A percentile compares a stretch with the other conserved stretches of the same genome.
Conservation (phyloP, 2,888 invertebrate species). For the Pollenia griseotomentosa region DNA sequence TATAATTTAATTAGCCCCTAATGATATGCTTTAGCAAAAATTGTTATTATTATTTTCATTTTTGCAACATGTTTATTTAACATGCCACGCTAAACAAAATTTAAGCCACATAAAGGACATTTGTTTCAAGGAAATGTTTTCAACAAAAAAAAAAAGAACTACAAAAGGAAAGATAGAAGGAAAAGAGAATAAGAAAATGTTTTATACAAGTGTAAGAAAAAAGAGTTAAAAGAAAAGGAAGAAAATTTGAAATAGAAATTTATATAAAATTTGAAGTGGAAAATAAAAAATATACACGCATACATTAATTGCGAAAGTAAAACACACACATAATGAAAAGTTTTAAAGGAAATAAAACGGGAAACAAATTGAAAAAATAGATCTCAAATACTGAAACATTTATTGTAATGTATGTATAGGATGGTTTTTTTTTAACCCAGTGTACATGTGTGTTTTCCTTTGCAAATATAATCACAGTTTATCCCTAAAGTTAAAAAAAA, state of each 20-base stretch:
- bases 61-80: neutral
- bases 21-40: constrained; percentile 42
- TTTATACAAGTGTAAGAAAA: neutral
- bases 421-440: neutral
- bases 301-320: neutral
- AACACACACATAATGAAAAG: neutral
- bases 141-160: neutral
- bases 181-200: too few relatives aligned
- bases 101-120: constrained; percentile 1
- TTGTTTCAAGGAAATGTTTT: too few relatives aligned
- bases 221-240: neutral
- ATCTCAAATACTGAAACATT: neutral
- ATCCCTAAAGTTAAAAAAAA: constrained; percentile 45
- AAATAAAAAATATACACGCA: too few relatives aligned
- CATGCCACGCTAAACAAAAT: constrained; percentile 15
- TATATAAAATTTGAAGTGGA: neutral
- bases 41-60: neutral
- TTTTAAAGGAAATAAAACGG: neutral
- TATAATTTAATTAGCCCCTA: constrained; percentile 49
- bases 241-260: neutral
- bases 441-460: neutral
- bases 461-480: constrained; percentile 61
- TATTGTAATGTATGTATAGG: neutral
- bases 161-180: neutral
- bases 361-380: neutral